phyloP scores from a whole-genome alignment of 2,888 invertebrate genomes.

The Ectropis crepuscularia region DNA sequence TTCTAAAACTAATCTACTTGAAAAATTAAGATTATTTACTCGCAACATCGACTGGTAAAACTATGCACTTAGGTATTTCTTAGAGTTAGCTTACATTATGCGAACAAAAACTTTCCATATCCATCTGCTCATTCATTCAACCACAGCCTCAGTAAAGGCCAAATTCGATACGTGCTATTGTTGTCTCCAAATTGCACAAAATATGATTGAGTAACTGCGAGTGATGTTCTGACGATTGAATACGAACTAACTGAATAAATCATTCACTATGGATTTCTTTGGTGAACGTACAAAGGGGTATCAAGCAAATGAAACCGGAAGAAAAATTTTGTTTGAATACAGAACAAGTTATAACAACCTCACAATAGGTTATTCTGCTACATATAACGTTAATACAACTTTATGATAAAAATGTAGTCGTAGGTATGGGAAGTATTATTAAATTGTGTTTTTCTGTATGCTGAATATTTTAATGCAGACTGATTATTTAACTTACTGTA shows the following conservation, averaged over 20 bases:
- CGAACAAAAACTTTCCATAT: not conserved
- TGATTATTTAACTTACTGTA: too few species aligned
- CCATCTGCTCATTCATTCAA: not conserved
- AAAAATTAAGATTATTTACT: too few species aligned
- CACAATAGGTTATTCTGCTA: too few species aligned
- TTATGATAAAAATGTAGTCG: too few species aligned
- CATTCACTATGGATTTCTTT: conserved; percentile 3
- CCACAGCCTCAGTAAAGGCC: conserved; percentile 14
- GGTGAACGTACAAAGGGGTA: conserved; percentile 3
- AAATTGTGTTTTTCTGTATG: too few species aligned
- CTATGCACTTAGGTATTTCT: too few species aligned
- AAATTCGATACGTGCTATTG: conserved; percentile 12
- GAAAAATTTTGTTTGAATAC: not conserved
- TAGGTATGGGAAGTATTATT: too few species aligned
- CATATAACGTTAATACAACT: too few species aligned
- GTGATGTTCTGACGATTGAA: conserved; percentile 10
- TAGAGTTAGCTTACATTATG: not conserved
- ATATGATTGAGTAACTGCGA: conserved; percentile 16
- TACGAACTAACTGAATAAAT: conserved; percentile 8
- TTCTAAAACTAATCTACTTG: too few species aligned
- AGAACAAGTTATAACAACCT: conserved; percentile 1
- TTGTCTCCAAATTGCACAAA: conserved; percentile 11
- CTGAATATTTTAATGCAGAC: too few species aligned
- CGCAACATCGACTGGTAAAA: too few species aligned
- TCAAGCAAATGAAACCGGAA: not conserved